These are phyloP conservation scores for Myotis planiceps DNA, from an alignment of 2,797 vertebrate species.

Conservation along the genomic window DNA sequence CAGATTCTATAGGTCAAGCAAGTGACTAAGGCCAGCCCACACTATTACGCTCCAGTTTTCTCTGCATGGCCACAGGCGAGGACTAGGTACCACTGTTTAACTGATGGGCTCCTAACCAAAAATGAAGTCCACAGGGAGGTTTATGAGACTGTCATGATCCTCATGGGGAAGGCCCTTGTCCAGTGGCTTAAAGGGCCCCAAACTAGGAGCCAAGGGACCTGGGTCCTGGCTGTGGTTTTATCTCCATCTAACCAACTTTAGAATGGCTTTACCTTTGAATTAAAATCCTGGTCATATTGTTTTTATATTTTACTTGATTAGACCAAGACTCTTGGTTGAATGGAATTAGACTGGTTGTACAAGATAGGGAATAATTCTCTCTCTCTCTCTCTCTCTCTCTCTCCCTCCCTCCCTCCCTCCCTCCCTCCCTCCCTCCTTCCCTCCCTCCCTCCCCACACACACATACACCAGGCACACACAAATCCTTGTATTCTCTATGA, in stretches of 20 bases:
- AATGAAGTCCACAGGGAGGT: background rate
- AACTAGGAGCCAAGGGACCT: background rate
- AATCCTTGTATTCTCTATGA: background rate
- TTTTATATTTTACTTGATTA: background rate
- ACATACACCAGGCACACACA: background rate
- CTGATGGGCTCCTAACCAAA: background rate
- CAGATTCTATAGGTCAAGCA: background rate
- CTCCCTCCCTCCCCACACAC: rapidly evolving
- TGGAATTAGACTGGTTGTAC: background rate
- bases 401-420: background rate
- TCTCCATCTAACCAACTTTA: background rate
- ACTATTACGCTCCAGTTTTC: background rate
- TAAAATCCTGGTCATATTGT: background rate
- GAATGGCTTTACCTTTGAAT: background rate
- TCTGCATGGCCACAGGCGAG: background rate
- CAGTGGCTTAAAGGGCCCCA: background rate
- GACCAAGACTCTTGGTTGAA: background rate
- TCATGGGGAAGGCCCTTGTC: background rate
- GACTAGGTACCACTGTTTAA: background rate
- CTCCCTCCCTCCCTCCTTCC: too few relatives aligned
- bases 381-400: background rate
- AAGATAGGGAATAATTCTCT: background rate
- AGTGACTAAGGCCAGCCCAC: background rate
- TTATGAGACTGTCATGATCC: background rate
- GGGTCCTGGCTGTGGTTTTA: background rate